A percentile compares a stretch with the other conserved stretches of the same genome.
phyloP scores from a whole-genome alignment of 2,888 invertebrate species.

The Uropetala carovei region DNA sequence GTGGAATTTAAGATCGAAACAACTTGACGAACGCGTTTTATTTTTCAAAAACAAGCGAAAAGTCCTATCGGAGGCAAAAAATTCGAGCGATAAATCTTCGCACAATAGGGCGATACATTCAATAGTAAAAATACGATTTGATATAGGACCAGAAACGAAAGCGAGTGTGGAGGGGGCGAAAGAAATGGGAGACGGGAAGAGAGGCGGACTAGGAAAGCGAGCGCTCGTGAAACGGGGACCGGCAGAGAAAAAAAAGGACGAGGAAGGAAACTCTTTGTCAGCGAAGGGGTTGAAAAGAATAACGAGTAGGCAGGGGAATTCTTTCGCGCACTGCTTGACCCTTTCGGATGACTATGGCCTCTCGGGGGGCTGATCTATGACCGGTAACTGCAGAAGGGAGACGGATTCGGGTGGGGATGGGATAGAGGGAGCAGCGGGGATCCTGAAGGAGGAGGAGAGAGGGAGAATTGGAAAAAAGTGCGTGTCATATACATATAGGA shows the following conservation, averaged over 20 bases:
- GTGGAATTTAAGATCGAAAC: too few species aligned
- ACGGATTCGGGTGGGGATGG: neutral
- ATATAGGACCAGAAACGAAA: neutral
- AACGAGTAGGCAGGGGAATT: conserved; percentile 37
- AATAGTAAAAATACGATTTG: conserved; percentile 37
- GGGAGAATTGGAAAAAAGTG: neutral
- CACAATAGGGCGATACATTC: conserved; percentile 17
- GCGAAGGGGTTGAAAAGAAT: conserved; percentile 50
- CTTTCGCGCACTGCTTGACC: conserved; percentile 54
- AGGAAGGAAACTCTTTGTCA: conserved; percentile 38
- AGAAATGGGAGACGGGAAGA: neutral
- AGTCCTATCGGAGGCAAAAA: neutral
- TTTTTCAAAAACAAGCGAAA: neutral
- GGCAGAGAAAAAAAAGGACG: neutral
- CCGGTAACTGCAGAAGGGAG: neutral
- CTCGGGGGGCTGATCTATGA: conserved; percentile 45
- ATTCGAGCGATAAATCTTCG: conserved; percentile 25
- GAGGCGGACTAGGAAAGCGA: neutral
- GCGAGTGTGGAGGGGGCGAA: neutral
- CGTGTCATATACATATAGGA: neutral
- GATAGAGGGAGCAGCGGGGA: neutral
- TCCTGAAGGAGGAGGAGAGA: neutral
- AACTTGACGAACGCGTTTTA: neutral
- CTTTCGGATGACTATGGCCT: conserved; percentile 53
- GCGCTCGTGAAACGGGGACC: neutral